Base-by-base conservation (phyloP, 2,888 invertebrate species). In the Scaptomyza parva region DNA sequence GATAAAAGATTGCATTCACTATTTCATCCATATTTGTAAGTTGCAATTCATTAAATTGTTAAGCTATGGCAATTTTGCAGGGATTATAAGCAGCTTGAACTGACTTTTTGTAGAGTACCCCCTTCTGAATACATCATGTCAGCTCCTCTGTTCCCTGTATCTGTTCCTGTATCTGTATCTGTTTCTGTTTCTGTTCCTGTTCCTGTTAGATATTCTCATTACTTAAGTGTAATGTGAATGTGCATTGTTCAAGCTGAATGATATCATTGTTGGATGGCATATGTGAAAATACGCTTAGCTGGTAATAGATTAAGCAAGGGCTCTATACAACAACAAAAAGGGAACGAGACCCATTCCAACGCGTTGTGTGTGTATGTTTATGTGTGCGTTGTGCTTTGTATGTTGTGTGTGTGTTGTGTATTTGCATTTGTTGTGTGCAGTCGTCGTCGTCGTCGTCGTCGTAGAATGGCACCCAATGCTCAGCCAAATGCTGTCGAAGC, bases 391-490 rank as follows among this genome's bases (percentile, higher is more conserved):
- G 18, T 37, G 22, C n/a, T 47, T 22, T 24, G 2, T 53, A 35
- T 45, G 43, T 33, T 50, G 9, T 52, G 55, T 40, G 7, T 50
- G 20, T 54, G 30, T 63, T 54, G 20, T 51, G 59, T 52, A 30
- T 43, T 33, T 54, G 54, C 60, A 37, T 73, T 59, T 73, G 70
- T 69, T 73, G 48, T 72, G 48, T 47, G 73, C 71, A 60, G 52
- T 60, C 53, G 52, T 60, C 53, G n/a, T n/a, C n/a, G n/a, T n/a
- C n/a, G n/a, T n/a, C n/a, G n/a, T n/a, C n/a, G n/a, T n/a, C n/a
- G 41, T 41, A 66, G 59, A 50, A 61, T 67, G 45, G 70, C 76
- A 60, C 62, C 60, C 67, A 64, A 33, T 43, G 65, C 59, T 54
- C 41, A 58, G 51, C 54, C 52, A 66, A 76, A 74, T 53, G 64